Evolutionary conservation across 2,113 vertebrate genomes (phyloP).

Genomic region (Actinemys pallida): DNA sequence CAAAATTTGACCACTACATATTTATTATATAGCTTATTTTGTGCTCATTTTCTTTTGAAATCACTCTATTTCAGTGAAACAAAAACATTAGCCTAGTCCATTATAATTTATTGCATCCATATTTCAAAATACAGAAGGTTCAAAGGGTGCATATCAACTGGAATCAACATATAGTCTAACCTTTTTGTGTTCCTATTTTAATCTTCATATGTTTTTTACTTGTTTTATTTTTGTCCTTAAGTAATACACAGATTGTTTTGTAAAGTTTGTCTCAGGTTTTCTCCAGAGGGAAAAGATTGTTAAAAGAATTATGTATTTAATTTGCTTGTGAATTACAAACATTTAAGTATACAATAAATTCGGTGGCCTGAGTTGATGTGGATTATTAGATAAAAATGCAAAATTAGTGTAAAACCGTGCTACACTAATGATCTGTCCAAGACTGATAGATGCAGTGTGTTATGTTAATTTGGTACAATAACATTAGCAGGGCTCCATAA

Average conservation of each 20-base stretch:
- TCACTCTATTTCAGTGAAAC: background rate
- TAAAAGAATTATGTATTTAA: background rate
- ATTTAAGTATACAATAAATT: background rate
- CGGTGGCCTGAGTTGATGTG: background rate
- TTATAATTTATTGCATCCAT: background rate
- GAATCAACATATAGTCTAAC: accelerated
- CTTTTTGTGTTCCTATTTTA: background rate
- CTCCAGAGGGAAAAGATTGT: background rate
- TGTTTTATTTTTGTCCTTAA: background rate
- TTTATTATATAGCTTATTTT: background rate
- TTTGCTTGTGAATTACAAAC: conserved; percentile 30
- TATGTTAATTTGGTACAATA: background rate
- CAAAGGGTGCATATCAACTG: background rate
- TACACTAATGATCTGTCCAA: background rate
- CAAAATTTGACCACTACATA: background rate
- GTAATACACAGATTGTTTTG: background rate
- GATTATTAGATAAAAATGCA: conserved; percentile 2
- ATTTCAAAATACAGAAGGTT: background rate
- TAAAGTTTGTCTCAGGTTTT: background rate
- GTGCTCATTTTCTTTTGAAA: background rate
- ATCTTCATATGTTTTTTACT: background rate
- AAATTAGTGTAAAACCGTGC: background rate
- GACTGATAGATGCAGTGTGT: background rate
- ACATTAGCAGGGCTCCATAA: background rate
- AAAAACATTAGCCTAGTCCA: background rate